Base-by-base conservation (phyloP, 1,140 invertebrate genomes). In the Vanessa atalanta region DNA sequence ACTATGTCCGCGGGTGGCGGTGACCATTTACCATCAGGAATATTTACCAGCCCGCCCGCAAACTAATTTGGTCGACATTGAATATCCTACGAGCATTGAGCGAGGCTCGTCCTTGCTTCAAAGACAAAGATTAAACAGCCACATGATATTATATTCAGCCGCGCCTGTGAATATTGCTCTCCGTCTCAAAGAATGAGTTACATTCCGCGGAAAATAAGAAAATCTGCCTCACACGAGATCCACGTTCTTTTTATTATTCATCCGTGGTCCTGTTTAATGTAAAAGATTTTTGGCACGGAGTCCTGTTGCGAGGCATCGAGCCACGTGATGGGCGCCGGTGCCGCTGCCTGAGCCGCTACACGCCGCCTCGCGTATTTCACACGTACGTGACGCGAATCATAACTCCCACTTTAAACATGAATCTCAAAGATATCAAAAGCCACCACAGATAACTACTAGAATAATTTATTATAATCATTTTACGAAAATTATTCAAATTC, bases 261-360 rank as follows among this genome's bases (percentile, higher is more conserved):
- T 37, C 43, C 37, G 26, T 26, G 37, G 37, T 69, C 55, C 66
- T 57, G 65, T 67, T 50, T 60, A 69, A 69, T 69, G 53, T 55
- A 55, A n/a, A 20, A 69, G 26, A 69, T 69, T 67, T 55, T 60
- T 69, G 66, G 37, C 66, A 69, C 50, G 37, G 15, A 16, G 37
- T 47, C 51, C 43, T 60, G 31, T 26, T 65, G 15, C 12, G 26
- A 61, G 16, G 57, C 57, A 37, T n/a, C 23, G 14, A 57, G 50
- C 26, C 26, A 37, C 53, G 66, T 47, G 66, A 69, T 69, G 20
- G 53, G 53, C 53, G 53, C 37, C 64, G 64, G 64, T 26, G n/a
- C 48, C 13, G 48, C 43, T 20, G 64, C 15, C 64, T 8, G 15
- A 43, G 37, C 1, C 16, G 16, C 50, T 23, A 11, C 20, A 53